Percentiles rank a stretch among this genome's conserved stretches.
phyloP scores from a whole-genome alignment of 2,888 invertebrate genomes.

The Halictus ligatus region DNA sequence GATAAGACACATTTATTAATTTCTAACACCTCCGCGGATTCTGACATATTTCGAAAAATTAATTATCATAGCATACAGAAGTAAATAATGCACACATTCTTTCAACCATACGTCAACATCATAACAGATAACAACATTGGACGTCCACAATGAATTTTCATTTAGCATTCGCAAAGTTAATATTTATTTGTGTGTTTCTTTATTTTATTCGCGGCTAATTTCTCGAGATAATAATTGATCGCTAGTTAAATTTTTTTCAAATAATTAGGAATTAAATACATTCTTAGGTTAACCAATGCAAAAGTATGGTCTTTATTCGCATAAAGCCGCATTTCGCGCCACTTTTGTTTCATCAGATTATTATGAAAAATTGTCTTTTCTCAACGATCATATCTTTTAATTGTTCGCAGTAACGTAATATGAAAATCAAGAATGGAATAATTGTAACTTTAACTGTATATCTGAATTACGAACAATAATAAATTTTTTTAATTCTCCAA shows the following conservation, averaged over 20 bases:
- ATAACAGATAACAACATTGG: slow-evolving; percentile 13
- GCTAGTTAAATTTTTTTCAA: not conserved
- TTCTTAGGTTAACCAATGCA: slow-evolving; percentile 5
- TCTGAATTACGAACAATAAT: not conserved
- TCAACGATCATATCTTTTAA: not conserved
- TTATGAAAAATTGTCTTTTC: not conserved
- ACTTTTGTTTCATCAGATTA: not conserved
- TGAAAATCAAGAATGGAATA: not conserved
- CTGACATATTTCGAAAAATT: slow-evolving; percentile 69
- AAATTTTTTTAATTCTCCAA: not conserved
- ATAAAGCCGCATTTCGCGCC: slow-evolving; percentile 4
- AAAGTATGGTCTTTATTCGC: not conserved
- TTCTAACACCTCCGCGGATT: slow-evolving; percentile 63
- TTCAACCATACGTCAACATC: slow-evolving; percentile 23
- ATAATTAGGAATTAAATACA: not conserved
- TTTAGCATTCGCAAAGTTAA: not conserved
- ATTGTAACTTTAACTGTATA: not conserved
- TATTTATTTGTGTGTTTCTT: not conserved
- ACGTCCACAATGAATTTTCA: not conserved
- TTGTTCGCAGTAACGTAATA: not conserved
- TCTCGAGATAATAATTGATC: not conserved
- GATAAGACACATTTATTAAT: slow-evolving; percentile 75
- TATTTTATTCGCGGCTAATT: not conserved
- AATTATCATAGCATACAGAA: slow-evolving; percentile 13
- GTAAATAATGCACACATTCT: slow-evolving; percentile 8